A percentile compares a stretch with the other conserved stretches of the same genome.
Conservation (phyloP, 2,797 vertebrate species). For the Intellagama lesueurii region DNA sequence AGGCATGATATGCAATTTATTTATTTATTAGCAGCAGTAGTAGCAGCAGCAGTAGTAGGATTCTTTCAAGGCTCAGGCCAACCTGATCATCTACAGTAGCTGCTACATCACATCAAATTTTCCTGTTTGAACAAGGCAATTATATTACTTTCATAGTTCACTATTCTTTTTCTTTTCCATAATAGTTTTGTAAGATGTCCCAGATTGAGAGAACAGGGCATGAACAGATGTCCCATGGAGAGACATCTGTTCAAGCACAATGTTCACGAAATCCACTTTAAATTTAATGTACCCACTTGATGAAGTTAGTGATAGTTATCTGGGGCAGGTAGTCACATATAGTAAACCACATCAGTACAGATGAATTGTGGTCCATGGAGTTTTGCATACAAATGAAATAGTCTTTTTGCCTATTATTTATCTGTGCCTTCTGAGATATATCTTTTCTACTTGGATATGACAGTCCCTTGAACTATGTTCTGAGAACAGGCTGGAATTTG, state of each 20-base stretch:
- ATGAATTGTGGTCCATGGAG: not conserved
- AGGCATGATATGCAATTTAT: too few species aligned
- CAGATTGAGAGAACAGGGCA: too few species aligned
- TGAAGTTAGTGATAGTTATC: not conserved
- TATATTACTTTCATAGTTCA: not conserved
- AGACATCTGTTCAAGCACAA: too few species aligned
- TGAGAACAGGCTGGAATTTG: constrained; percentile 14
- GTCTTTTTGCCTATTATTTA: not conserved
- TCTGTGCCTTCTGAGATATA: not conserved
- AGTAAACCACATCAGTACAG: not conserved
- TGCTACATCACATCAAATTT: not conserved
- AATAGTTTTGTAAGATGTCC: too few species aligned
- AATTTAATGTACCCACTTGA: not conserved
- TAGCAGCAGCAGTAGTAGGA: too few species aligned
- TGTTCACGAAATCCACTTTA: too few species aligned
- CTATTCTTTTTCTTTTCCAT: not conserved
- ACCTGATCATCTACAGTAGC: not conserved
- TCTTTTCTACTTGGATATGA: not conserved
- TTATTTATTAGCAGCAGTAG: too few species aligned
- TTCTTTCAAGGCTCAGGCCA: not conserved
- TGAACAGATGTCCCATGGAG: too few species aligned
- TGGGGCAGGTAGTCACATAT: not conserved
- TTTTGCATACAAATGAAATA: not conserved
- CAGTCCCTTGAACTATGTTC: constrained; percentile 3
- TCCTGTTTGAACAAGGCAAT: not conserved